These are phyloP conservation scores for Coregonus clupeaformis DNA, from an alignment of 2,113 vertebrate species.

Conservation along the genomic window DNA sequence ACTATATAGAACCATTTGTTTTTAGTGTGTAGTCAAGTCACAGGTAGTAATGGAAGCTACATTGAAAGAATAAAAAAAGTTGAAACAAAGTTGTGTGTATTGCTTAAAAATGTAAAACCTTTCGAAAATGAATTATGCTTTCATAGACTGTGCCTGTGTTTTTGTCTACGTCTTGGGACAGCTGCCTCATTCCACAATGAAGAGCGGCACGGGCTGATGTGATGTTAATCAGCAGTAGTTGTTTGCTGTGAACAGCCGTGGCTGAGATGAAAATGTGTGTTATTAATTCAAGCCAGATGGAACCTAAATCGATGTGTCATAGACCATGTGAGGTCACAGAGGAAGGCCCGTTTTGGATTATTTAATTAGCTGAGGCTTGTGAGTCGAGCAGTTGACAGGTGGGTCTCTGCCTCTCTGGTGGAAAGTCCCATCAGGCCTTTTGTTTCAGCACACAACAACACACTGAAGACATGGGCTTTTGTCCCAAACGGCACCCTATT, in stretches of 20 bases:
- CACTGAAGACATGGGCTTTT: too few species aligned
- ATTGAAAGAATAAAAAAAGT: too few species aligned
- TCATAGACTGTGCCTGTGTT: background rate
- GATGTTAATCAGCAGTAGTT: slow-evolving; percentile 56
- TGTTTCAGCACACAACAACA: background rate
- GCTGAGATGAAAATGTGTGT: slow-evolving; percentile 56
- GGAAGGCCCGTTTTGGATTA: slow-evolving; percentile 60
- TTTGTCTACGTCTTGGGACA: slow-evolving; percentile 31
- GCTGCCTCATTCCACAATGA: slow-evolving; percentile 41
- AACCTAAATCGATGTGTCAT: slow-evolving; percentile 63
- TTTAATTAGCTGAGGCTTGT: slow-evolving; percentile 59
- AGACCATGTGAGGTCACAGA: slow-evolving; percentile 65
- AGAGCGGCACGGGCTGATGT: slow-evolving; percentile 47
- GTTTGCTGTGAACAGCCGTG: slow-evolving; percentile 54
- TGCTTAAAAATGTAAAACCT: too few species aligned
- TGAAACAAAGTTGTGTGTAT: too few species aligned
- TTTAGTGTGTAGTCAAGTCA: too few species aligned
- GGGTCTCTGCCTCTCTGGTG: slow-evolving; percentile 17
- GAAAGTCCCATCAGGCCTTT: background rate
- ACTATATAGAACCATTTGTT: too few species aligned
- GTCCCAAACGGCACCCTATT: too few species aligned
- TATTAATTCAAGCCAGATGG: slow-evolving; percentile 67
- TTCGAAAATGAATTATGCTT: too few species aligned
- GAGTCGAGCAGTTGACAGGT: slow-evolving; percentile 52
- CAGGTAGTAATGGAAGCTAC: too few species aligned